These are phyloP conservation scores for Macrobrachium nipponense DNA, from an alignment of 1,140 invertebrate genomes.

Conservation along the genomic window DNA sequence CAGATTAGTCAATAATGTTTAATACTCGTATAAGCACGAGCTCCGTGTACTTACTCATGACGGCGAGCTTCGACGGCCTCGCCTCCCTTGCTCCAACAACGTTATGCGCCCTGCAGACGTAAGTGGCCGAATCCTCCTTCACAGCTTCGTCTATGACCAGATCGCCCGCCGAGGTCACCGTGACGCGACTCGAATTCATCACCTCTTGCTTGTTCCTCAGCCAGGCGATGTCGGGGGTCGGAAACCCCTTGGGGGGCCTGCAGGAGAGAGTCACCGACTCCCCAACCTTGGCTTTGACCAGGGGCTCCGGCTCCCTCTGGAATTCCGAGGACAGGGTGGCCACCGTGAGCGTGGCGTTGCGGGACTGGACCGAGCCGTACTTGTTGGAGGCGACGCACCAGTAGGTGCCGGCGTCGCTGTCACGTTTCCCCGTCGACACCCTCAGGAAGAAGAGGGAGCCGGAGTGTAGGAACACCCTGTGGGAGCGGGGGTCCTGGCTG, in stretches of 20 bases:
- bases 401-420: slow-evolving; percentile 29
- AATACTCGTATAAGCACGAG: too few relatives aligned
- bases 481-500: slow-evolving; percentile 25
- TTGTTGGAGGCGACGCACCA: slow-evolving; percentile 39
- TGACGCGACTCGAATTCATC: slow-evolving; percentile 28
- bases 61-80: too few relatives aligned
- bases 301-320: slow-evolving; percentile 26
- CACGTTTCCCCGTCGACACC: slow-evolving; percentile 16
- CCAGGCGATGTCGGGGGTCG: slow-evolving; percentile 22
- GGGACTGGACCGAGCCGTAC: slow-evolving; percentile 34
- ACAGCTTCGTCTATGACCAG: slow-evolving; percentile 34
- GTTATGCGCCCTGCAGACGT: too few relatives aligned
- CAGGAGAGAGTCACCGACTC: slow-evolving; percentile 22
- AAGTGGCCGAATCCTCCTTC: slow-evolving; percentile 14
- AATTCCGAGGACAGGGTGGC: slow-evolving; percentile 29
- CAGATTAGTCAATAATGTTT: too few relatives aligned
- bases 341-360: slow-evolving; percentile 40
- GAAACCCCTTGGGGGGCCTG: slow-evolving; percentile 26
- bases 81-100: too few relatives aligned
- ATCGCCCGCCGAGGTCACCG: slow-evolving; percentile 22
- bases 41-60: too few relatives aligned
- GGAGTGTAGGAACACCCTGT: slow-evolving; percentile 22
- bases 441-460: slow-evolving; percentile 46
- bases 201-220: slow-evolving; percentile 31
- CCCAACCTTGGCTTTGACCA: slow-evolving; percentile 18